These are phyloP conservation scores for Hypsibius dujardini DNA, from an alignment of 1,140 invertebrate genomes.

Conservation along the genomic window DNA sequence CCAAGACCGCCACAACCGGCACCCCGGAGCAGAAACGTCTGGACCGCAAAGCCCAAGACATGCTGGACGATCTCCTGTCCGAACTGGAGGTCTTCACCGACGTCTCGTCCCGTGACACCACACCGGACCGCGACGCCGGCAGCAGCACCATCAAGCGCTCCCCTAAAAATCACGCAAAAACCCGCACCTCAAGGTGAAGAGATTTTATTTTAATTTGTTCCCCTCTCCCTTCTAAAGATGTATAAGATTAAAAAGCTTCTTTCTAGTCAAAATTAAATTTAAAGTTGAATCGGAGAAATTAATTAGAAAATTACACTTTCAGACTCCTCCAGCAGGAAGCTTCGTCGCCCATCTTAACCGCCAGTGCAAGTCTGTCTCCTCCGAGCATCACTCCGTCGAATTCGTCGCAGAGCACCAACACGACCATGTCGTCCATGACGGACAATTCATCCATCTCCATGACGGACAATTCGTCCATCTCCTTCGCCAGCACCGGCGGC, in stretches of 20 bases:
- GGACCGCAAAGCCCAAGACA: neutral
- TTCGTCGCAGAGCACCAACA: constrained; percentile 12
- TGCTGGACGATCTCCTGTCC: constrained; percentile 16
- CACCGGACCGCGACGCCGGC: constrained; percentile 9
- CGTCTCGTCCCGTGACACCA: constrained; percentile 8
- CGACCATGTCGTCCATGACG: constrained; percentile 7
- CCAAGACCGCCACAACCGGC: neutral
- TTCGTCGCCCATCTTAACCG: neutral
- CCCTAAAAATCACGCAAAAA: neutral
- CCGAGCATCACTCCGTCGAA: constrained; percentile 13
- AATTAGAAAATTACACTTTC: no score
- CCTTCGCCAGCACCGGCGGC: no score
- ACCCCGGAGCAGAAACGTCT: neutral
- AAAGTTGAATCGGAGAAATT: no score
- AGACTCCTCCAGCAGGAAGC: no score
- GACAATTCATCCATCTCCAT: constrained; percentile 7
- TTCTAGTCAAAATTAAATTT: no score
- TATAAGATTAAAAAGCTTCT: neutral
- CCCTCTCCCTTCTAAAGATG: no score
- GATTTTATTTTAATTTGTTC: no score
- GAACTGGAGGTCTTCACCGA: constrained; percentile 15
- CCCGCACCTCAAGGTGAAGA: no score
- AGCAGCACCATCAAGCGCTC: constrained; percentile 16
- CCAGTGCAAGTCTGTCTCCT: constrained; percentile 7
- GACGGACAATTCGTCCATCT: no score